Evolutionary conservation across 2,888 invertebrate species (phyloP), one percentile per base, ranked within the genome.

Genomic region (Papilio elwesi): DNA sequence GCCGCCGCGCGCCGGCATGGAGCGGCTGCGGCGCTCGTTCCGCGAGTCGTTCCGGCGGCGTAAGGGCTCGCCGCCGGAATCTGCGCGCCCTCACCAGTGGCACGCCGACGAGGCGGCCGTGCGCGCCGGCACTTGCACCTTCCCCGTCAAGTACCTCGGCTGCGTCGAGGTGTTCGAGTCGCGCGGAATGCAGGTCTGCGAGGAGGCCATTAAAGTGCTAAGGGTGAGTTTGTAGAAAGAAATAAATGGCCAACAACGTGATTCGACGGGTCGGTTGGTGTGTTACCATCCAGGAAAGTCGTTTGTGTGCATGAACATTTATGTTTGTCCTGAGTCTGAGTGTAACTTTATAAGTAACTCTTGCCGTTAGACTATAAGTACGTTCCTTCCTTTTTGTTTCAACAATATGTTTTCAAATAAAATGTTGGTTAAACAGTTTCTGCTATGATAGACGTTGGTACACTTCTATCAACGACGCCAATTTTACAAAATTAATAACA

Each of bases 91-190:
- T 49, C 99, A 99, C 90, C 98, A 98, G 88, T 99, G 99, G 99
- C 98, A 98, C 89, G 97, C 98, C 55, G 99, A 99, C 92, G 99
- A 99, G 90, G 96, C 97, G 71, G 98, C 98, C 68, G 99, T 99
- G 43, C 95, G 99, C 63, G 97, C 97, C 71, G 99, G 99, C 76
- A 98, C 98, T 13, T 99, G 99, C 94, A 97, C 97, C 84, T 99
- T 99, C 94, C 97, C 97, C 79, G 99, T 99, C 81, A 99, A 99
- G 95, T 99, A 99, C 94, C 95, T 99, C 85, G 99, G 99, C 78
- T 99, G 99, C 90, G 98, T 99, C 65, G 99, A 99, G 94, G 99
- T 99, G 53, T 99, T 98, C 93, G 99, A 99, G 94, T 99, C 99
- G 10, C 95, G 99, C 85, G 99, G 99, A 67, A 99, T 99, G 99